Conservation (phyloP, 2,888 invertebrate species). For the Morpho helenor region DNA sequence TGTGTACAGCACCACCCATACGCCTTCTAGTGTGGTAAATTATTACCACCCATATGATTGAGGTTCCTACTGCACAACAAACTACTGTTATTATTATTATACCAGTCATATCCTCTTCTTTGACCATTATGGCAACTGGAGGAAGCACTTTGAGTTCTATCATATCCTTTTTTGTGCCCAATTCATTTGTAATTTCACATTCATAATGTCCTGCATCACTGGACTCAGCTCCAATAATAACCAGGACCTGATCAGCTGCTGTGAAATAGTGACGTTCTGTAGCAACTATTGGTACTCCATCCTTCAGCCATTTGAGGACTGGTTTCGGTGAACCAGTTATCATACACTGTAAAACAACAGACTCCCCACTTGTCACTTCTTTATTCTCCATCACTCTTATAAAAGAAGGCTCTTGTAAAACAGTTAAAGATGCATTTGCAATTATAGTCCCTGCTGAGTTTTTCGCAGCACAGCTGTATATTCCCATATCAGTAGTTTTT, state of each 20-base stretch:
- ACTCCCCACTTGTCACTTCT: constrained; percentile 88
- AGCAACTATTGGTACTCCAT: constrained; percentile 84
- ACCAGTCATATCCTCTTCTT: constrained; percentile 89
- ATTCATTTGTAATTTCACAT: constrained; percentile 92
- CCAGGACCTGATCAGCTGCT: constrained; percentile 90
- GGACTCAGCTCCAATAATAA: constrained; percentile 89
- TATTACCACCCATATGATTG: constrained; percentile 94
- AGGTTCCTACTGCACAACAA: constrained; percentile 94
- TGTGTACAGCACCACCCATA: constrained; percentile 72
- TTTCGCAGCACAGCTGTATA: constrained; percentile 95
- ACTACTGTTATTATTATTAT: constrained; percentile 94
- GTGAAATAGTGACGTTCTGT: constrained; percentile 93
- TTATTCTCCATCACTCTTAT: constrained; percentile 92
- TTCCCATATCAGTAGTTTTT: constrained; percentile 92
- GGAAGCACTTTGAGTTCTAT: constrained; percentile 86
- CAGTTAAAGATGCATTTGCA: constrained; percentile 91
- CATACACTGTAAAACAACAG: constrained; percentile 93
- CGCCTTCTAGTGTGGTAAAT: constrained; percentile 91
- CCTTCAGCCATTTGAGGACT: constrained; percentile 90
- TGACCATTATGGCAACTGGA: constrained; percentile 73
- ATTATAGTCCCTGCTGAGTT: constrained; percentile 93
- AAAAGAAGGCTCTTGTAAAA: constrained; percentile 92
- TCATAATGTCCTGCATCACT: constrained; percentile 92
- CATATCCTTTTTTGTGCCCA: constrained; percentile 87
- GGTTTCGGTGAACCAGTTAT: constrained; percentile 92